Base-by-base conservation (phyloP, 2,888 invertebrate genomes). In the Drosophila fulvimacula region DNA sequence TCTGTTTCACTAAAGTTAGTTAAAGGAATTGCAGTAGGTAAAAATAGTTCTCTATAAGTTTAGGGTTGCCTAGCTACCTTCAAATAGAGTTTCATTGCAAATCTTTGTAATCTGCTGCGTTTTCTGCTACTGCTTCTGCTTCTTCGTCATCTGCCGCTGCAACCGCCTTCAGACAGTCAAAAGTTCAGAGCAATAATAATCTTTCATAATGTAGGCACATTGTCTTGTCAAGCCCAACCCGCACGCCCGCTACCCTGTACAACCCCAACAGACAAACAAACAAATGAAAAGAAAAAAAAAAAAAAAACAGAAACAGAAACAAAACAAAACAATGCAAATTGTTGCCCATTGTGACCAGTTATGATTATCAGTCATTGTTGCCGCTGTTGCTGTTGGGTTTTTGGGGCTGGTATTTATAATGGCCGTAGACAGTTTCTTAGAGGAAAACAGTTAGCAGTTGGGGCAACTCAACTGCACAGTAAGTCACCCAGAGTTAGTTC, bases 341-440 rank as follows among this genome's bases (percentile, higher is more conserved):
- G 88, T 67, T 77, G 82, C 41, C 83, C 83, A 84, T 84, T 84
- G 88, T 84, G 83, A 63, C 64, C 70, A 79, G 75, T 76, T 88
- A 82, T 88, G 86, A 83, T 83, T 83, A 82, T 86, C 83, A 74
- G 86, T 56, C 71, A 69, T 83, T 56, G 68, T 69, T 61, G 69
- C 27, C 44, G 49, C 3, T 27, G 69, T 34, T 48, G 49, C 3
- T 27, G 27, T n/a, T n/a, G 27, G 27, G 36, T 44, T 42, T 55
- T 62, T 51, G 36, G 49, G 41, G 42, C 5, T 69, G 64, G 73
- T 68, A 68, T 73, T 76, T 67, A 60, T 55, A 60, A 61, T 55
- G 55, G 53, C 46, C 38, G 24, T 11, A 73, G 77, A 30, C 27
- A 30, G 27, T 30, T 30, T 30, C 27, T 30, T 5, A 1, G 6